phyloP scores from a whole-genome alignment of 2,113 vertebrate genomes.

The Periophthalmodon schlosseri region DNA sequence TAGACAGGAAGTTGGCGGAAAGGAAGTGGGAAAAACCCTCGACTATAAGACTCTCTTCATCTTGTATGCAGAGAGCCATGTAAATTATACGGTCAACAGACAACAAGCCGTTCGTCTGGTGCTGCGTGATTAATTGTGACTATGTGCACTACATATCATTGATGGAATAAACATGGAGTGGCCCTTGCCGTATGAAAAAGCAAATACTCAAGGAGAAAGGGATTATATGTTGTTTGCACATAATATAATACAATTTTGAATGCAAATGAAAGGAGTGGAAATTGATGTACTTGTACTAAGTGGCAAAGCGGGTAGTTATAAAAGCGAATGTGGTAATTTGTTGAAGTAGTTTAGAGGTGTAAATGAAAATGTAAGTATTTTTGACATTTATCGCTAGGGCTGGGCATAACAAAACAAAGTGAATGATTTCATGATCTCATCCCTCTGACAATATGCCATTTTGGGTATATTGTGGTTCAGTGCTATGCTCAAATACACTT shows the following conservation, averaged over 20 bases:
- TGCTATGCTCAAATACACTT: too few relatives aligned
- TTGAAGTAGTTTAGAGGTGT: neutral
- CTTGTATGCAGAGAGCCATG: slow-evolving; percentile 55
- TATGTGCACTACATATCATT: slow-evolving; percentile 43
- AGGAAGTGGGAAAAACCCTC: slow-evolving; percentile 51
- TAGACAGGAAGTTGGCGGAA: slow-evolving; percentile 36
- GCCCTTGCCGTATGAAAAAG: neutral
- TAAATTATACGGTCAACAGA: slow-evolving; percentile 49
- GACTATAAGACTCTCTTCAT: slow-evolving; percentile 52
- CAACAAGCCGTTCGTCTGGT: slow-evolving; percentile 56
- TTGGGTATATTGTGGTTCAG: too few relatives aligned
- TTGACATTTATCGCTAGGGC: neutral
- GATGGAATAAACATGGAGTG: slow-evolving; percentile 41
- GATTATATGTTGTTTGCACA: slow-evolving; percentile 17
- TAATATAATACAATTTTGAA: slow-evolving; percentile 18
- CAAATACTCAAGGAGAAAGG: slow-evolving; percentile 3
- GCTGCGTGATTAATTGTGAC: slow-evolving; percentile 54
- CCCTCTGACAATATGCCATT: too few relatives aligned
- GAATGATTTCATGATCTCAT: too few relatives aligned
- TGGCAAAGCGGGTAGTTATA: neutral
- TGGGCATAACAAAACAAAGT: too few relatives aligned
- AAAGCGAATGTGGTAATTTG: neutral
- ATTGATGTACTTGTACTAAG: neutral
- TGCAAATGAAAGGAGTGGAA: slow-evolving; percentile 1
- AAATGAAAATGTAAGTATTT: neutral